phyloP scores from a whole-genome alignment of 2,113 vertebrate genomes.

The Natator depressus region DNA sequence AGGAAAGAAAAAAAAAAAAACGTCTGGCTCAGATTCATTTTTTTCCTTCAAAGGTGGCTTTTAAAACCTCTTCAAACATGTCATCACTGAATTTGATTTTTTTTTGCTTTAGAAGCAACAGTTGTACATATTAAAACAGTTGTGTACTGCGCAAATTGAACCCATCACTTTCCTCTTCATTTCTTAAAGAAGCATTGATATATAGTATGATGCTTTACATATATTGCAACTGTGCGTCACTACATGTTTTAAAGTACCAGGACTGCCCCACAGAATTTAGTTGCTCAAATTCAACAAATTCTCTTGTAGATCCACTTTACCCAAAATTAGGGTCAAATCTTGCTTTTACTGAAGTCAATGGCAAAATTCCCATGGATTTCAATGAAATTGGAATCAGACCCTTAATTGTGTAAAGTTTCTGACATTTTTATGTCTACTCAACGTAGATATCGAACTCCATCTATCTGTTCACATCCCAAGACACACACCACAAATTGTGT shows the following conservation, averaged over 20 bases:
- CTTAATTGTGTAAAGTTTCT: neutral
- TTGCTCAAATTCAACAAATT: neutral
- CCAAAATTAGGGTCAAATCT: neutral
- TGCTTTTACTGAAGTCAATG: neutral
- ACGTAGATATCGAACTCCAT: neutral
- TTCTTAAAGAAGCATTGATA: conserved; percentile 13
- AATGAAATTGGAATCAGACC: neutral
- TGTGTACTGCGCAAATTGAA: neutral
- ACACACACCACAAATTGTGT: neutral
- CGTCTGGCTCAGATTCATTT: neutral
- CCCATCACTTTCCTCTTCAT: conserved; percentile 23
- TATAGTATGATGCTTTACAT: neutral
- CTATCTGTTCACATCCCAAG: neutral
- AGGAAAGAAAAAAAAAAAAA: conserved; percentile 38
- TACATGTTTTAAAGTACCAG: neutral
- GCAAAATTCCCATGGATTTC: neutral
- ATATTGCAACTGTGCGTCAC: neutral
- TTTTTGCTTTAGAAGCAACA: conserved; percentile 37
- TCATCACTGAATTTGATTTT: conserved; percentile 10
- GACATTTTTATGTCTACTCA: neutral
- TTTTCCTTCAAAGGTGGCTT: conserved; percentile 25
- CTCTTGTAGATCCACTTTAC: neutral
- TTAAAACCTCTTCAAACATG: conserved; percentile 58
- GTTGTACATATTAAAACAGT: neutral
- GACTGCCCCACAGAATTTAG: neutral